Evolutionary conservation across 1,140 invertebrate genomes (phyloP).

Genomic region (Zaprionus vittiger): DNA sequence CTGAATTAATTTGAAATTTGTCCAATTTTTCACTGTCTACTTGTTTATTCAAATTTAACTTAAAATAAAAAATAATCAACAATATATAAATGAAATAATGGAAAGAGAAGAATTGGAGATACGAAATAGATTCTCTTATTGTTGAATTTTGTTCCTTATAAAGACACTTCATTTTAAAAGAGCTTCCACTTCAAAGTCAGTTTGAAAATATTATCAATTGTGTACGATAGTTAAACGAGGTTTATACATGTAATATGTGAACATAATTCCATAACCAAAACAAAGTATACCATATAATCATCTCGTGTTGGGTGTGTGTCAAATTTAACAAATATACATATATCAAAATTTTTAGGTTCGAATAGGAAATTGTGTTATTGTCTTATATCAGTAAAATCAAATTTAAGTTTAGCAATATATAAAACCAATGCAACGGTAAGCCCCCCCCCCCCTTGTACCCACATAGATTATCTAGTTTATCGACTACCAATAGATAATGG

Average conservation of each 20-base stretch:
- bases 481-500: background rate
- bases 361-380: slow-evolving; percentile 18
- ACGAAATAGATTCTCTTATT: background rate
- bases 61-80: background rate
- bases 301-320: background rate
- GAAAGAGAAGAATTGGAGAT: background rate
- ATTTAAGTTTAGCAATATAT: slow-evolving; percentile 23
- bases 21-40: slow-evolving; percentile 38
- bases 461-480: background rate
- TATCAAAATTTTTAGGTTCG: slow-evolving; percentile 32
- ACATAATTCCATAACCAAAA: background rate
- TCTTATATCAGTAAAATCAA: slow-evolving; percentile 26
- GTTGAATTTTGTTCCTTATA: background rate
- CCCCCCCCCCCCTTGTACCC: background rate
- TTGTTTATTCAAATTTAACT: slow-evolving; percentile 14
- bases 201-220: slow-evolving; percentile 1
- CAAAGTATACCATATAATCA: background rate
- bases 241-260: background rate
- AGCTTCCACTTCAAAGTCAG: background rate
- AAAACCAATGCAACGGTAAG: slow-evolving; percentile 33
- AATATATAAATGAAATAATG: background rate
- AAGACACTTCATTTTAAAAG: background rate
- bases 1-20: slow-evolving; percentile 20
- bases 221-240: too few species aligned
- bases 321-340: background rate